Evolutionary conservation across 2,797 vertebrate species (phyloP).

Genomic region (Tarsius wallacei): DNA sequence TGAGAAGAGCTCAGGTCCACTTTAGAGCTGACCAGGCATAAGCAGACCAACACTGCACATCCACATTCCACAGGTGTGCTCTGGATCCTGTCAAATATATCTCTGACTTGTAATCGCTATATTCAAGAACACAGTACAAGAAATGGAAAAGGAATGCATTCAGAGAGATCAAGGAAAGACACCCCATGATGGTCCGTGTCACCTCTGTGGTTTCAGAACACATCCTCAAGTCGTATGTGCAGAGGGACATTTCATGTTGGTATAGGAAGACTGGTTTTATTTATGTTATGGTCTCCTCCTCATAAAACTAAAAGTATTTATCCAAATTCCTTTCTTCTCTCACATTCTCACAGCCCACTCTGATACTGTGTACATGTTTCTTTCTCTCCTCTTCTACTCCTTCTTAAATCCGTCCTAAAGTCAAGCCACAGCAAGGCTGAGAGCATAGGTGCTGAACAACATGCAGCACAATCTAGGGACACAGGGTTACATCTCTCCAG

Average conservation of each 20-base stretch:
- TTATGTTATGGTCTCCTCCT: not conserved
- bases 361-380: not conserved
- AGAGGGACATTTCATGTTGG: not conserved
- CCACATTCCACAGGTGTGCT: not conserved
- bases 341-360: not conserved
- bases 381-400: not conserved
- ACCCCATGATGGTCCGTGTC: not conserved
- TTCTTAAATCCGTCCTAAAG: too few relatives aligned
- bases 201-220: not conserved
- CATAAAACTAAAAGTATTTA: constrained; percentile 7
- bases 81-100: not conserved
- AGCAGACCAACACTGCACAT: not conserved
- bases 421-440: too few relatives aligned
- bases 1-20: not conserved
- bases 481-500: not conserved
- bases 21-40: not conserved
- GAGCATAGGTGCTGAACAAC: too few relatives aligned
- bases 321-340: constrained; percentile 24
- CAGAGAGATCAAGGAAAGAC: constrained; percentile 25
- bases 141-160: constrained; percentile 1
- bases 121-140: not conserved
- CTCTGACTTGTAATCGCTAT: constrained; percentile 36
- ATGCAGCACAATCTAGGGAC: not conserved
- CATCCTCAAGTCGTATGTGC: not conserved
- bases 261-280: not conserved